A percentile compares a stretch with the other conserved stretches of the same genome.
phyloP scores from a whole-genome alignment of 2,113 vertebrate genomes.

The Hemichromis elongatus region DNA sequence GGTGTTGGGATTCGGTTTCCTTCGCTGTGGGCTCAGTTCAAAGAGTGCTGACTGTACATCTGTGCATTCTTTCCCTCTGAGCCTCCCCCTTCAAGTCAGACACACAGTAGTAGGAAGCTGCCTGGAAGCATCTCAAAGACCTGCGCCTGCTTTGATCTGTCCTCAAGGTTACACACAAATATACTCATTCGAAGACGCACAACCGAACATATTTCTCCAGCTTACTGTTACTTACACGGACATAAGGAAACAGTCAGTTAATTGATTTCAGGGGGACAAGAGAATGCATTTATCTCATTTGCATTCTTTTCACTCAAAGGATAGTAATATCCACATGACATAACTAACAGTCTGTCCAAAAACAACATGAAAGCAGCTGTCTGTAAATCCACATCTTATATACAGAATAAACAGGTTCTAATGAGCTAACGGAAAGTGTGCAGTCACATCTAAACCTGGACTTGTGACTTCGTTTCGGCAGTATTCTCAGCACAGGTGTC shows the following conservation, averaged over 20 bases:
- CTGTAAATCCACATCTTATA: not conserved
- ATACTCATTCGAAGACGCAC: not conserved
- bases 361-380: not conserved
- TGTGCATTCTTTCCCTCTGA: constrained; percentile 54
- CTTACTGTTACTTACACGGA: not conserved
- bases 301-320: not conserved
- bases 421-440: not conserved
- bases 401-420: not conserved
- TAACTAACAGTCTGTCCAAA: not conserved
- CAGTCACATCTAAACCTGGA: not conserved
- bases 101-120: constrained; percentile 26
- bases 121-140: constrained; percentile 62
- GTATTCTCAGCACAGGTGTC: constrained; percentile 12
- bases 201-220: not conserved
- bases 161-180: constrained; percentile 18
- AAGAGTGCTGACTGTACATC: constrained; percentile 51
- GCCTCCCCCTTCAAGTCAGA: not conserved
- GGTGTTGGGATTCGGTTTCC: constrained; percentile 50
- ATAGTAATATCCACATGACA: not conserved
- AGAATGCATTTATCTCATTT: not conserved
- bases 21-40: constrained; percentile 32
- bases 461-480: not conserved
- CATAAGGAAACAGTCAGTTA: not conserved
- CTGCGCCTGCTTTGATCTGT: constrained; percentile 53
- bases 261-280: not conserved